These are phyloP conservation scores for Porphyrio hochstetteri DNA, from an alignment of 2,113 vertebrate species.

Conservation along the genomic window DNA sequence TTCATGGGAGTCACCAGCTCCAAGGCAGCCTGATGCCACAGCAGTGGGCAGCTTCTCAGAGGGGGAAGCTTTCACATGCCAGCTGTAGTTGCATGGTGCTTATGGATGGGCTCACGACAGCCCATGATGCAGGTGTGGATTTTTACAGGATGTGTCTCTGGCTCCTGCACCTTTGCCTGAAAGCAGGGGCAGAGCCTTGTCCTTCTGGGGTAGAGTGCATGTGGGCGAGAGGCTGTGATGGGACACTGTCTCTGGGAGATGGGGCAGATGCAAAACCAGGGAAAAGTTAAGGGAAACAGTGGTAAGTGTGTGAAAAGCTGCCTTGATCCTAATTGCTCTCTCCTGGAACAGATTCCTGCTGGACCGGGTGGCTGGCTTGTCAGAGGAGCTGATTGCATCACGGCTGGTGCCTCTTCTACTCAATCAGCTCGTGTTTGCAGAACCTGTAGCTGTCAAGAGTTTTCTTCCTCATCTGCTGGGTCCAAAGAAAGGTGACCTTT, in stretches of 20 bases:
- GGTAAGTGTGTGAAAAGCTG: not conserved
- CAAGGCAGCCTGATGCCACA: not conserved
- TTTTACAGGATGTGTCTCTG: not conserved
- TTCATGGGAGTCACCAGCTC: not conserved
- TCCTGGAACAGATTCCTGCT: conserved; percentile 85
- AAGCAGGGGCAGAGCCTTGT: not conserved
- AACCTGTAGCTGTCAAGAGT: conserved; percentile 95
- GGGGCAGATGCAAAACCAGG: not conserved
- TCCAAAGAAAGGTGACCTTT: conserved; percentile 88
- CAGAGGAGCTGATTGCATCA: conserved; percentile 88
- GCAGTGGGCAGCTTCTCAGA: not conserved
- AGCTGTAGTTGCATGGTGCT: not conserved
- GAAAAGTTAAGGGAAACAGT: not conserved
- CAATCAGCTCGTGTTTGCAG: conserved; percentile 93
- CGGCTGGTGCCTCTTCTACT: conserved; percentile 92
- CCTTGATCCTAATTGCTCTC: not conserved
- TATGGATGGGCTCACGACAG: not conserved
- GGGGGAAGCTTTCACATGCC: not conserved
- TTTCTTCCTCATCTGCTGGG: conserved; percentile 94
- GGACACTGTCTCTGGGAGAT: not conserved
- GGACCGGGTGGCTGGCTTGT: conserved; percentile 88
- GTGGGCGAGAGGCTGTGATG: not conserved
- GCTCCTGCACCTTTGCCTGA: not conserved
- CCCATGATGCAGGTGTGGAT: accelerated
- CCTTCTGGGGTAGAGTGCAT: not conserved